Percentiles rank a stretch among this genome's conserved stretches.
phyloP scores from a whole-genome alignment of 2,113 vertebrate species.

The Athene noctua region DNA sequence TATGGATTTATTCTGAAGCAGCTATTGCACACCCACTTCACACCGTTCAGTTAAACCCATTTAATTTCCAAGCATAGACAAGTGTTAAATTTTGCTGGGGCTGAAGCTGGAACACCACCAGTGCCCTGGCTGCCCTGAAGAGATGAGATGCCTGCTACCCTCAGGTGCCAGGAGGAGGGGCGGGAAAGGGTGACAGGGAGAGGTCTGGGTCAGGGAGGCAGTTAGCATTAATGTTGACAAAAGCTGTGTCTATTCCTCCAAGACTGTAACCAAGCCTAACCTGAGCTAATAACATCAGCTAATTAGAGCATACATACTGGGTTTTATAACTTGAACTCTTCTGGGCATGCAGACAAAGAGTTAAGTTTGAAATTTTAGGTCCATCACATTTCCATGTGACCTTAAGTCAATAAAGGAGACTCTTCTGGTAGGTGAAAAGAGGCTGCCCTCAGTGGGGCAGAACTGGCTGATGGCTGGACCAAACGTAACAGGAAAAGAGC shows the following conservation, averaged over 20 bases:
- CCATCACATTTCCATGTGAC: background rate
- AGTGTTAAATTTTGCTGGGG: background rate
- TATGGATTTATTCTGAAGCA: background rate
- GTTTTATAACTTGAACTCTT: background rate
- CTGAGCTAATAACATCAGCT: background rate
- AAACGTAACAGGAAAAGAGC: background rate
- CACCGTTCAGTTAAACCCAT: background rate
- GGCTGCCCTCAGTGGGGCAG: background rate
- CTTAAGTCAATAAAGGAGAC: background rate
- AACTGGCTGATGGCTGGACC: background rate
- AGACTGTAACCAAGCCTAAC: background rate
- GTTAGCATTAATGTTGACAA: background rate
- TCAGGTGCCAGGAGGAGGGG: background rate
- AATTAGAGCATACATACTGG: background rate
- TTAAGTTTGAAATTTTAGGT: background rate
- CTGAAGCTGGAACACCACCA: background rate
- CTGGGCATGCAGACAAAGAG: background rate
- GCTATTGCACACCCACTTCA: background rate
- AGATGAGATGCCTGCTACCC: background rate
- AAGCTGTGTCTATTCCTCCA: background rate
- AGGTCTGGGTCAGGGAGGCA: background rate
- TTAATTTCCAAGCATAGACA: background rate
- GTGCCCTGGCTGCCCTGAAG: background rate
- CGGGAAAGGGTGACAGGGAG: background rate
- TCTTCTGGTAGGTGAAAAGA: background rate